These are phyloP conservation scores for Hydraecia micacea DNA, from an alignment of 2,888 invertebrate species.

Conservation along the genomic window DNA sequence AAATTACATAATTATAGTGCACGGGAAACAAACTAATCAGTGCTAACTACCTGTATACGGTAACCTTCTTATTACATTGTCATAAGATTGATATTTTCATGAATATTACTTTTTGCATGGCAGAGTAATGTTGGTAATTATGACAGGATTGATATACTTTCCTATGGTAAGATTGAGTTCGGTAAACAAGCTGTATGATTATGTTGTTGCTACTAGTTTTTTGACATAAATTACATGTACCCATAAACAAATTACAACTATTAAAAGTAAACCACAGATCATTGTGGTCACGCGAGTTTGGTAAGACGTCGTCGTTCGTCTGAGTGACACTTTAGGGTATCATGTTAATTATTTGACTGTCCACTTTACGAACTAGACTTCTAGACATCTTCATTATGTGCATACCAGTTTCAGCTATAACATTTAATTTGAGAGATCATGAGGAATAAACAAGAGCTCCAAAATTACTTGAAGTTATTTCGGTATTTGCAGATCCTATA, in stretches of 20 bases:
- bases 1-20: conserved; percentile 69
- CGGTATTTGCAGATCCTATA: not conserved
- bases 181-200: conserved; percentile 43
- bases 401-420: conserved; percentile 13
- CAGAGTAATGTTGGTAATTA: conserved; percentile 21
- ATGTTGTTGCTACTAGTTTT: conserved; percentile 51
- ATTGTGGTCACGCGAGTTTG: not conserved
- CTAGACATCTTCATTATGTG: not conserved
- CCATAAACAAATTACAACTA: conserved; percentile 27
- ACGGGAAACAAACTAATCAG: conserved; percentile 25
- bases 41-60: not conserved
- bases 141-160: conserved; percentile 57
- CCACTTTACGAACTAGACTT: conserved; percentile 21
- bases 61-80: not conserved
- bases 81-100: conserved; percentile 19
- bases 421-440: conserved; percentile 17
- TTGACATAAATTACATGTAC: conserved; percentile 8
- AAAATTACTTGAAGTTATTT: conserved; percentile 18
- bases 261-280: conserved; percentile 1
- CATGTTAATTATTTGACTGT: not conserved
- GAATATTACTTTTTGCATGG: not conserved
- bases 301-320: not conserved
- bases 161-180: conserved; percentile 46
- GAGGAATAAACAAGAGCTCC: not conserved
- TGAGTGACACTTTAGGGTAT: not conserved